phyloP scores from a whole-genome alignment of 2,888 invertebrate species.

The Archips xylosteana region DNA sequence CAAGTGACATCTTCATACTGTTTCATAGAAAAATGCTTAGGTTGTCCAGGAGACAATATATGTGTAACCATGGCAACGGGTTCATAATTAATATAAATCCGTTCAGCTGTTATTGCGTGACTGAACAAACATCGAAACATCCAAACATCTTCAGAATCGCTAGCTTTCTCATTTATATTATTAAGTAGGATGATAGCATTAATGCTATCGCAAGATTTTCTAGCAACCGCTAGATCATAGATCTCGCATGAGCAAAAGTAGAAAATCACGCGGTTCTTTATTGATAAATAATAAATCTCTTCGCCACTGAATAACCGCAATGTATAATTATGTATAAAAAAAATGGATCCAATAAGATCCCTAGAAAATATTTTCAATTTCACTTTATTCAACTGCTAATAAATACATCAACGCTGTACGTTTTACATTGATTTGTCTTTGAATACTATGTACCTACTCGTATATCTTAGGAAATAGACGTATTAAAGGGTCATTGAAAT shows the following conservation, averaged over 20 bases:
- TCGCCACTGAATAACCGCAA: conserved; percentile 5
- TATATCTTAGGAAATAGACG: no score
- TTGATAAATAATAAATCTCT: conserved; percentile 26
- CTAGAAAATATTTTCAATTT: conserved; percentile 20
- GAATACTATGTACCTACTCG: no score
- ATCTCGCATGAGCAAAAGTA: conserved; percentile 18
- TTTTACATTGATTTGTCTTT: not conserved
- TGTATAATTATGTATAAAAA: conserved; percentile 26
- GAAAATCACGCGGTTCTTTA: conserved; percentile 12
- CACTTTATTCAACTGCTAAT: not conserved
- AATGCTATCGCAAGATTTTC: conserved; percentile 11
- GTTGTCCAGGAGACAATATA: no score
- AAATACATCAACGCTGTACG: not conserved
- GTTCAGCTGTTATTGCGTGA: no score
- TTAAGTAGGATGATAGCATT: not conserved
- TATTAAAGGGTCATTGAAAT: no score
- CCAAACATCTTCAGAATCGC: no score
- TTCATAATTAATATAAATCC: no score
- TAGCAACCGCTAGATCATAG: conserved; percentile 11
- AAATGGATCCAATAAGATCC: conserved; percentile 22
- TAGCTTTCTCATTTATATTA: no score
- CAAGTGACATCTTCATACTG: no score
- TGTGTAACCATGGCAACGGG: no score
- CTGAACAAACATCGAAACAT: no score
- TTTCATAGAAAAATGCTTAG: no score